A percentile compares a stretch with the other conserved stretches of the same genome.
Conservation (phyloP, 1,140 invertebrate species). For the Heterodera schachtii region DNA sequence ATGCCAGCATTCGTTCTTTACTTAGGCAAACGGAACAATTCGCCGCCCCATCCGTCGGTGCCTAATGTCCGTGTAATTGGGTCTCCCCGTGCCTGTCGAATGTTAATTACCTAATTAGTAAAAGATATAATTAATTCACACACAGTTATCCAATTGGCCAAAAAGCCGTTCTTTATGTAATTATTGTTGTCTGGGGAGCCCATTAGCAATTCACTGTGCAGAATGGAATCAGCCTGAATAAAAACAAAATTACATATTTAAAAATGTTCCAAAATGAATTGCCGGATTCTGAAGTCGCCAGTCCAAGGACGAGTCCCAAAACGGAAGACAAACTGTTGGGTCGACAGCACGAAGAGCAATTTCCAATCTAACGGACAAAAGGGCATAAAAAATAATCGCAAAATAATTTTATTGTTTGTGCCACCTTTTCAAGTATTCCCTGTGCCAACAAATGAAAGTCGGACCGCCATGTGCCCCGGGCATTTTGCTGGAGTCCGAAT, state of each 20-base stretch:
- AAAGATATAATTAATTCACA: neutral
- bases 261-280: neutral
- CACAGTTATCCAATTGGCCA: neutral
- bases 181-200: neutral
- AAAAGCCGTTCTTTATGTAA: neutral
- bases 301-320: constrained; percentile 41
- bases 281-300: constrained; percentile 7
- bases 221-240: neutral
- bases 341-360: constrained; percentile 40
- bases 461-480: constrained; percentile 18
- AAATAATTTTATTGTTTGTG: no score
- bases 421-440: constrained; percentile 21
- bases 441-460: constrained; percentile 16
- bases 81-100: neutral
- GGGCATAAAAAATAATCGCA: neutral
- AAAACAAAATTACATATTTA: neutral
- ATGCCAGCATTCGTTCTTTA: neutral
- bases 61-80: neutral
- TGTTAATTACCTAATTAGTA: neutral
- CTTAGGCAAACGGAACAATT: neutral
- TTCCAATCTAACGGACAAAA: constrained; percentile 39
- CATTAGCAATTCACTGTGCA: neutral
- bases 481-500: neutral
- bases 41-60: no score
- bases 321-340: constrained; percentile 45